Evolutionary conservation across 2,797 vertebrate genomes (phyloP).

Genomic region (Melanotaenia trifasciata): DNA sequence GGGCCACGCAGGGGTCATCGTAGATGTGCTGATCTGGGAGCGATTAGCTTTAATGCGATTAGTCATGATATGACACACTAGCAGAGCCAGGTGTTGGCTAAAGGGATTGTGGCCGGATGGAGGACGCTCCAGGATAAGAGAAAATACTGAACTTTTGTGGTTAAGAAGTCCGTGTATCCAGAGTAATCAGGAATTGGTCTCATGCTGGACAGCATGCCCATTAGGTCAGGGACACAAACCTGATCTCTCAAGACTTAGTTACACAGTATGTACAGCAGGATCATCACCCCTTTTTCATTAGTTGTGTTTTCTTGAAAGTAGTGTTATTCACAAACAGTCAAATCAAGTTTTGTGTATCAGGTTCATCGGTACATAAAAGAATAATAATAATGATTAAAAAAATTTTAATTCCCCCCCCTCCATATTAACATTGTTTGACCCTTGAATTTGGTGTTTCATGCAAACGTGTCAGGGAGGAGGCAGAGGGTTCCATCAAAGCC

Average conservation of each 20-base stretch:
- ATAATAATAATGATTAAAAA: no score
- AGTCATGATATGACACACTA: constrained; percentile 71
- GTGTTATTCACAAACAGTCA: no score
- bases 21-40: constrained; percentile 72
- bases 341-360: no score
- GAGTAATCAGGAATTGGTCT: constrained; percentile 10
- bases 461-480: no score
- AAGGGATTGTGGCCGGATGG: constrained; percentile 21
- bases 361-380: no score
- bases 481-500: no score
- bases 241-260: not conserved
- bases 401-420: no score
- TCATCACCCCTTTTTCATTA: no score
- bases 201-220: not conserved
- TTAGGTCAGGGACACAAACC: not conserved
- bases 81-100: constrained; percentile 67
- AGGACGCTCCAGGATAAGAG: constrained; percentile 15
- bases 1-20: constrained; percentile 59
- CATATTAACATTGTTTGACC: no score
- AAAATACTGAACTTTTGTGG: not conserved
- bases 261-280: no score
- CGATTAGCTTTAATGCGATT: constrained; percentile 77
- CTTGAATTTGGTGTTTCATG: no score
- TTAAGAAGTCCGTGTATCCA: constrained; percentile 22
- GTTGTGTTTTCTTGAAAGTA: no score